Conservation (phyloP, 1,140 invertebrate species). For the Drosophila sproati region DNA sequence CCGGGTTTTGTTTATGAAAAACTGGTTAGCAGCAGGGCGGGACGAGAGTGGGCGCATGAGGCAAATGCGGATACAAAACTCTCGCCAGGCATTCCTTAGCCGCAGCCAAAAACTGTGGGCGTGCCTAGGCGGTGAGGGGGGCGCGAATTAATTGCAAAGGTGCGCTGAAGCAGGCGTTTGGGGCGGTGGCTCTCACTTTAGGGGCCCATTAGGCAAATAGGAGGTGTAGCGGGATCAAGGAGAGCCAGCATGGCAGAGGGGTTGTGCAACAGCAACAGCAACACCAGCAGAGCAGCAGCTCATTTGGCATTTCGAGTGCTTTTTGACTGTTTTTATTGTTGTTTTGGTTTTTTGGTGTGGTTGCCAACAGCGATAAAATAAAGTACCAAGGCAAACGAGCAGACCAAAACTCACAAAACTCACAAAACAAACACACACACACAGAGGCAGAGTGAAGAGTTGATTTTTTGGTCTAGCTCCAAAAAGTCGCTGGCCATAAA, state of each 20-base stretch:
- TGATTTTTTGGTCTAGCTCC: conserved; percentile 77
- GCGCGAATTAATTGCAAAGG: conserved; percentile 58
- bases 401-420: conserved; percentile 1
- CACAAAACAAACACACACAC: conserved; percentile 11
- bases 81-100: conserved; percentile 30
- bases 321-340: conserved; percentile 82
- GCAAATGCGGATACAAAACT: conserved; percentile 16
- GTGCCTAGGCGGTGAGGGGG: conserved; percentile 12
- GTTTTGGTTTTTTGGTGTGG: conserved; percentile 57
- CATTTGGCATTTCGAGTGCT: conserved; percentile 82
- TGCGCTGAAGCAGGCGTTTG: conserved; percentile 28
- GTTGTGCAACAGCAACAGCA: neutral
- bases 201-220: conserved; percentile 54
- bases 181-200: conserved; percentile 23
- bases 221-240: conserved; percentile 23
- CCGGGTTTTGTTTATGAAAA: conserved; percentile 79
- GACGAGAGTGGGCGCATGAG: neutral
- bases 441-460: conserved; percentile 24
- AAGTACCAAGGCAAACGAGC: conserved; percentile 80
- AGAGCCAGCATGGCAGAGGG: neutral
- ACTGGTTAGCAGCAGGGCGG: conserved; percentile 36
- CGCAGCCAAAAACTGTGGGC: conserved; percentile 31
- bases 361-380: conserved; percentile 81
- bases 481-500: conserved; percentile 80
- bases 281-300: conserved; percentile 53